phyloP scores from a whole-genome alignment of 2,113 vertebrate genomes.

The Oceanodroma tethys region DNA sequence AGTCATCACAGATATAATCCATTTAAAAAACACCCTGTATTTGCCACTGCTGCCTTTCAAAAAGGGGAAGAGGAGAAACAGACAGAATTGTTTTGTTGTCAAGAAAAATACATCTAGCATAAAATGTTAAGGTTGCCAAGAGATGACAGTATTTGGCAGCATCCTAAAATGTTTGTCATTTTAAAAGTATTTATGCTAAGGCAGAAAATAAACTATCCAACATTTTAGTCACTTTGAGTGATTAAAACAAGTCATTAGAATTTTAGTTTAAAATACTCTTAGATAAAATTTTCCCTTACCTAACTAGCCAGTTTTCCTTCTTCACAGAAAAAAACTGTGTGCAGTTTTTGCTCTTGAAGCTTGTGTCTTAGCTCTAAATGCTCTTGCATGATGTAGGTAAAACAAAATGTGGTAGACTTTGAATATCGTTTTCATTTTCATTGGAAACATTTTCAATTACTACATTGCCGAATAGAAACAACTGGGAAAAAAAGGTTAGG shows the following conservation, averaged over 20 bases:
- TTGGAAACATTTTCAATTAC: slow-evolving; percentile 67
- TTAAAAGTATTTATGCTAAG: slow-evolving; percentile 91
- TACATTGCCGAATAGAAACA: slow-evolving; percentile 3
- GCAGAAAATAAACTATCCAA: slow-evolving; percentile 86
- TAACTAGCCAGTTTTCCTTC: neutral
- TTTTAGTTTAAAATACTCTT: slow-evolving; percentile 56
- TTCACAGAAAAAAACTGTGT: neutral
- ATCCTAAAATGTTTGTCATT: slow-evolving; percentile 89
- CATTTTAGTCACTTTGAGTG: slow-evolving; percentile 71
- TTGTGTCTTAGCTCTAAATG: neutral
- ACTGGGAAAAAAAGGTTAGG: neutral
- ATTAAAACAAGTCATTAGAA: slow-evolving; percentile 69
- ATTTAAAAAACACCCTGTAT: slow-evolving; percentile 54
- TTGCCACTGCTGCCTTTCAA: slow-evolving; percentile 62
- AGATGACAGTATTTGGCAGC: slow-evolving; percentile 89
- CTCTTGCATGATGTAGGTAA: neutral
- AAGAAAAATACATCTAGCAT: slow-evolving; percentile 78
- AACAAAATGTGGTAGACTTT: slow-evolving; percentile 42
- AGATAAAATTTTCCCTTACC: slow-evolving; percentile 40
- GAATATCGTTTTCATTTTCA: slow-evolving; percentile 63
- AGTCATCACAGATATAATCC: slow-evolving; percentile 31
- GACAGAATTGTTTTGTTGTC: slow-evolving; percentile 74
- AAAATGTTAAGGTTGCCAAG: slow-evolving; percentile 77
- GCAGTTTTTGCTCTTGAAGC: slow-evolving; percentile 23
- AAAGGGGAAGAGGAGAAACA: slow-evolving; percentile 42